Evolutionary conservation across 2,113 vertebrate genomes (phyloP), one percentile per base, ranked within the genome.

Genomic region (Plestiodon gilberti): DNA sequence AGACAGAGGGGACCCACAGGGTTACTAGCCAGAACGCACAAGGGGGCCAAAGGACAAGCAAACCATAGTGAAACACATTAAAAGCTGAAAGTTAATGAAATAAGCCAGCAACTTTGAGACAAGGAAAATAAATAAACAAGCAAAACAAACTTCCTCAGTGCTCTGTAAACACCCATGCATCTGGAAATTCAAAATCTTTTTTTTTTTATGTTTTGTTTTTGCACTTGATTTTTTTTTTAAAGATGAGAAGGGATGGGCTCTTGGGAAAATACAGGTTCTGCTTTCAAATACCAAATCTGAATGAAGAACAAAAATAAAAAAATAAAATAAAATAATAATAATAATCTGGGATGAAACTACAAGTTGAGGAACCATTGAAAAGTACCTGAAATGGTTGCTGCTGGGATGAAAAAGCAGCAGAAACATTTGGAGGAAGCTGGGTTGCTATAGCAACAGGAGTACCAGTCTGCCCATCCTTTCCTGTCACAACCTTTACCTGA

Each of bases 381-480:
- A 96, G 95, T 96, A 99, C 98, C 98, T 98, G 98, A 96, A 98
- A 98, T 96, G 97, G 98, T 95, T 96, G 96, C 96, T 97, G 97
- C 95, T 96, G 98, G 91, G 96, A 90, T 94, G 98, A 98, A 96
- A 99, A 99, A 91, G 98, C 98, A 96, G 98, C 98, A 94, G 98
- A 98, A 95, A 99, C 98, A 96, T 98, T 99, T 93, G 98, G 96
- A 95, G 98, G 98, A 96, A 99, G 98, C 97, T 99, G 98, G 90
- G 98, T 99, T 96, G 98, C 96, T 97, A 99, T 99, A 96, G 98
- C 98, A 97, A 99, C 98, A 91, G 98, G 98, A 90, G 98, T 99
- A 95, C 97, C 98, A 94, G 98, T 97, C 96, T 98, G 98, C 91
- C 98, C 98, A 96, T 98, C 98, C 96, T 99, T 99, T 96, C 98